Base-by-base conservation (phyloP, 2,888 invertebrate species). In the Epistrophe eligans region DNA sequence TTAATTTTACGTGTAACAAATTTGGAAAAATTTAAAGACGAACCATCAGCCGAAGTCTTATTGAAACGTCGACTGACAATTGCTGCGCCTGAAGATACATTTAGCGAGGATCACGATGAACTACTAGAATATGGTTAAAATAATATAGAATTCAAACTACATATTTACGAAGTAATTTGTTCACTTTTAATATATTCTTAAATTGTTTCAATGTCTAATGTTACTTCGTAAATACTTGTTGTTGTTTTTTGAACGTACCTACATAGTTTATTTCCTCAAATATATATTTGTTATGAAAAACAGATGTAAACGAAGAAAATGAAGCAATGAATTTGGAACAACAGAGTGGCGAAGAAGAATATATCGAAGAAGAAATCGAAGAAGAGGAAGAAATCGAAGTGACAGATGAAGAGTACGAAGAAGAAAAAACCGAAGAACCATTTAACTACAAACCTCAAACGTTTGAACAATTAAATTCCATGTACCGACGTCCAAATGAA, bases 21-120 rank as follows among this genome's bases (percentile, higher is more conserved):
- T 45, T 66, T 50, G 35, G 28, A 48, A 45, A 35, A 7, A 43
- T 32, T 48, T 6, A 24, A 82, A 84, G 90, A 77, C 55, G 89
- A 89, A 73, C 83, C 90, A 62, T 55, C 88, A 6, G 62, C 73
- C 8, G 87, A 88, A 71, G 91, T 88, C 66, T 82, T 79, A 57
- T 90, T 92, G 91, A 91, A 91, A 88, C 91, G 93, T 7, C 90
- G 93, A 55, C 85, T 93, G 64, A 93, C 93, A 24, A 91, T 93
- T 71, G 91, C 92, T 62, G 88, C 89, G 9, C 90, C 90, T 7
- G 92, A 92, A 77, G 92, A 92, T 57, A 85, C 90, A 15, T 89
- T 91, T 82, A 90, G 90, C 15, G 91, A 91, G 17, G 90, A 90
- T 81, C 90, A 90, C 48, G 90, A 91, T 28, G 91, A 90, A 70